phyloP scores from a whole-genome alignment of 2,888 invertebrate genomes.

The Eumacrocentrus americanus region DNA sequence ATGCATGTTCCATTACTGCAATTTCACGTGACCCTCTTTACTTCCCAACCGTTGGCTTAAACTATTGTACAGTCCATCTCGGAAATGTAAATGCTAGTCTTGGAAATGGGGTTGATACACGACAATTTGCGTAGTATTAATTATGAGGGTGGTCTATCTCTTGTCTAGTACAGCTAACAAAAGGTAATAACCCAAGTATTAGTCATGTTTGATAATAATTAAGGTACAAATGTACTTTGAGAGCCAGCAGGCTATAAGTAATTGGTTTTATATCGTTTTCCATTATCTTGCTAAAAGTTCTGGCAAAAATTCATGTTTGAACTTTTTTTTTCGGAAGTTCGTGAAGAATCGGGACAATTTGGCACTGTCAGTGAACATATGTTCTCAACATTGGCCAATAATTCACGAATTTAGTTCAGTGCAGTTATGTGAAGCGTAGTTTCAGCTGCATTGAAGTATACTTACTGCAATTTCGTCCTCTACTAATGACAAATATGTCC shows the following conservation, averaged over 20 bases:
- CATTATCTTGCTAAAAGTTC: too few species aligned
- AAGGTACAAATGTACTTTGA: too few species aligned
- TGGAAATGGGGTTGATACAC: neutral
- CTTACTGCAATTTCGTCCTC: slow-evolving; percentile 3
- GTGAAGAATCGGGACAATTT: neutral
- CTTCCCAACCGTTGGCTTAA: neutral
- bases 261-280: neutral
- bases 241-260: too few species aligned
- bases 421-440: neutral
- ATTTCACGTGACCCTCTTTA: neutral
- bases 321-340: neutral
- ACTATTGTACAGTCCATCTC: neutral
- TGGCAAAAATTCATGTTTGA: neutral
- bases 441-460: neutral
- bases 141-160: slow-evolving; percentile 5
- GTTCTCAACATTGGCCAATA: neutral
- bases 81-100: neutral
- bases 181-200: slow-evolving; percentile 3
- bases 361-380: neutral
- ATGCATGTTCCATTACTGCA: neutral
- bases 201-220: neutral
- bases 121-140: slow-evolving; percentile 16
- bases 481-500: slow-evolving; percentile 17
- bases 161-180: neutral
- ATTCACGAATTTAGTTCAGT: neutral